A percentile compares a stretch with the other conserved stretches of the same genome.
Evolutionary conservation across 2,113 vertebrate genomes (phyloP).

Genomic region (Phyllostomus discolor): DNA sequence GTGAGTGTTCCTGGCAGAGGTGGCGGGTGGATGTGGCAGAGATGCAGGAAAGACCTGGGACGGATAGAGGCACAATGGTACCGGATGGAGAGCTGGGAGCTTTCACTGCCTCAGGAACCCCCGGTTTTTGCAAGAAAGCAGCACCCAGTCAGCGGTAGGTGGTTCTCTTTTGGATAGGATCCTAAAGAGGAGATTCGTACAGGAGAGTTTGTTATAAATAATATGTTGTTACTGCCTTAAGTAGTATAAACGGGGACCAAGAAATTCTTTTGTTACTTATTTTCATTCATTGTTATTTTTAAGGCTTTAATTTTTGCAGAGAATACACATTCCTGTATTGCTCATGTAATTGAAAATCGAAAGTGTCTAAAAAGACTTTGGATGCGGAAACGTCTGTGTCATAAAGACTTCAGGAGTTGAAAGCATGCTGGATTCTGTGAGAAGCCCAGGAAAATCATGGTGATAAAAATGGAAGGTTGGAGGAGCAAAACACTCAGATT

Average conservation of each 20-base stretch:
- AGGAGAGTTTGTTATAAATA: neutral
- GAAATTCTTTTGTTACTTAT: neutral
- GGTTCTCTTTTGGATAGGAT: neutral
- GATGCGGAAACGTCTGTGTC: neutral
- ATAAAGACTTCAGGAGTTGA: neutral
- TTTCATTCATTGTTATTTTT: neutral
- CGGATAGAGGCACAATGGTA: neutral
- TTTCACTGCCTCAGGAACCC: neutral
- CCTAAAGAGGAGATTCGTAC: neutral
- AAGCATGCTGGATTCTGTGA: neutral
- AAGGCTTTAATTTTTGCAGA: conserved; percentile 14
- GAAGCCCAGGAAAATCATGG: neutral
- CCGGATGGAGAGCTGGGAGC: neutral
- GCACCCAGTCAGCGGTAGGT: neutral
- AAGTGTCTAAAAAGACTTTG: neutral
- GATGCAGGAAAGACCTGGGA: neutral
- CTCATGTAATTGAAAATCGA: neutral
- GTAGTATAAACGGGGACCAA: neutral
- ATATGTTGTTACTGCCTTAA: neutral
- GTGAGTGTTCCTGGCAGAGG: neutral
- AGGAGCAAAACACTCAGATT: neutral
- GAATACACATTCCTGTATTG: neutral
- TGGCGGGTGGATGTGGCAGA: neutral
- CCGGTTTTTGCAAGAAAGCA: neutral
- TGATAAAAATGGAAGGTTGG: neutral